Conservation (phyloP, 2,888 invertebrate genomes). For the Athalia cordata region DNA sequence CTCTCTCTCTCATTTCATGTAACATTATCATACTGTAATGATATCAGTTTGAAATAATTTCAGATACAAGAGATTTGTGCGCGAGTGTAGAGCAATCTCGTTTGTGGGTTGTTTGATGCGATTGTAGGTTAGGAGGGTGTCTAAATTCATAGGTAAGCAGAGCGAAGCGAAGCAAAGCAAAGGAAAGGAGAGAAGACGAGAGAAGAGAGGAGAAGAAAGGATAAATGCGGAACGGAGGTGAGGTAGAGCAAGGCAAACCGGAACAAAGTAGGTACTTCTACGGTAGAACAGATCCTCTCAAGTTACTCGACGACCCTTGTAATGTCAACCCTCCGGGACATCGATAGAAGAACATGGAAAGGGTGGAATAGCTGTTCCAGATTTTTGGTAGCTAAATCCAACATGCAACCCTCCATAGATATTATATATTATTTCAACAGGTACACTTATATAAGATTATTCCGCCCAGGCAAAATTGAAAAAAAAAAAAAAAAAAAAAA, state of each 20-base stretch:
- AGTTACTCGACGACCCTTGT: slow-evolving; percentile 31
- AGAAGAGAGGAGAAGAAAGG: not conserved
- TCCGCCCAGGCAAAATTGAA: not conserved
- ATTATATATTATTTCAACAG: too few species aligned
- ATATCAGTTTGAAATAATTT: too few species aligned
- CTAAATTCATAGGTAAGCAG: too few species aligned
- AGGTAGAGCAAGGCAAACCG: slow-evolving; percentile 5
- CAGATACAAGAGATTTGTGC: too few species aligned
- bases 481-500: too few species aligned
- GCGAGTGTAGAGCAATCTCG: too few species aligned
- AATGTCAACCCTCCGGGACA: slow-evolving; percentile 26
- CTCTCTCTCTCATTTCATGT: too few species aligned
- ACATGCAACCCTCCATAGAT: not conserved
- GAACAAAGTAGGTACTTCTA: slow-evolving; percentile 25
- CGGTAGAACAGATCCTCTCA: slow-evolving; percentile 29
- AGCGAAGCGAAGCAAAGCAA: not conserved
- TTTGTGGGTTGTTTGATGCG: too few species aligned
- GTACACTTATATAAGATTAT: too few species aligned
- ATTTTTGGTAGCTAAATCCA: not conserved
- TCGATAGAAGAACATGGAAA: slow-evolving; percentile 30
- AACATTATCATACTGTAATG: too few species aligned
- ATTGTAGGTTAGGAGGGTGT: too few species aligned
- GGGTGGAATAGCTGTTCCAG: slow-evolving; percentile 17
- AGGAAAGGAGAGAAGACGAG: not conserved
- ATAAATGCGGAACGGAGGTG: not conserved